Conservation (phyloP, 2,113 vertebrate genomes). For the Amazona guildingii region DNA sequence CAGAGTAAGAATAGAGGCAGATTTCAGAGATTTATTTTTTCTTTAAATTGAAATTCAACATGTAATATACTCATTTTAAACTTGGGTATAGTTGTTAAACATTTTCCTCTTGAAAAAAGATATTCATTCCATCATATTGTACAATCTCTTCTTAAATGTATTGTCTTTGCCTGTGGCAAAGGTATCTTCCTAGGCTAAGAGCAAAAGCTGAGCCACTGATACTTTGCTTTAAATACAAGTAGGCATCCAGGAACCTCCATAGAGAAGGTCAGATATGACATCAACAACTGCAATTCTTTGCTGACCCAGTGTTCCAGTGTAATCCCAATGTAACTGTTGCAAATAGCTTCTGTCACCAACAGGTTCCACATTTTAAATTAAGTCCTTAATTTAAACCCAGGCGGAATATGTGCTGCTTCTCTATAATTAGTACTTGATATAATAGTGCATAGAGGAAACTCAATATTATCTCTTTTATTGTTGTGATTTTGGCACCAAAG, state of each 20-base stretch:
- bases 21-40: neutral
- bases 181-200: neutral
- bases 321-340: neutral
- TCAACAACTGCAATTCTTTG: neutral
- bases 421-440: neutral
- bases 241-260: neutral
- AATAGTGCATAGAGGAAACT: neutral
- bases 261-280: neutral
- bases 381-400: neutral
- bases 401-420: neutral
- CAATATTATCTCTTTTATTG: neutral
- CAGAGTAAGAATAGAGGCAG: neutral
- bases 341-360: neutral
- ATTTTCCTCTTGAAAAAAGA: neutral
- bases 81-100: neutral
- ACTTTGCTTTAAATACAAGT: neutral
- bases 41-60: neutral
- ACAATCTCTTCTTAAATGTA: neutral
- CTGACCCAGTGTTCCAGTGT: neutral
- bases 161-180: neutral
- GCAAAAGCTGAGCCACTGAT: neutral
- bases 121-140: neutral
- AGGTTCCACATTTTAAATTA: neutral
- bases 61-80: neutral
- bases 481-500: neutral